Conservation (phyloP, 2,797 vertebrate genomes). For the Tragopan temminckii region DNA sequence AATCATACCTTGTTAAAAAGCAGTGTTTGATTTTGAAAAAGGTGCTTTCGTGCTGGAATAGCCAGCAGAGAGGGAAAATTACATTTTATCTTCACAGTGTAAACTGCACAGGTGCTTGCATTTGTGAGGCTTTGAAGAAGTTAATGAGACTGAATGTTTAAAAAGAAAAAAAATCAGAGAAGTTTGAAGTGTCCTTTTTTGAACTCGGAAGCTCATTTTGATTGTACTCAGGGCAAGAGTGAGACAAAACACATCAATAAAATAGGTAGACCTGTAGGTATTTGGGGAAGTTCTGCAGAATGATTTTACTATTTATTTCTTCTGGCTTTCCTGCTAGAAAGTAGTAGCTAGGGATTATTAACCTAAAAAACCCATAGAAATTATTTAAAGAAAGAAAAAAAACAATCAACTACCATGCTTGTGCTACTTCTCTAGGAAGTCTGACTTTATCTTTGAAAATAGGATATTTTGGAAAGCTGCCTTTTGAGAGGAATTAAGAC, state of each 20-base stretch:
- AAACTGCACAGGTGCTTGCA: background rate
- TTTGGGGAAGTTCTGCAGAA: background rate
- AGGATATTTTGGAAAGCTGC: background rate
- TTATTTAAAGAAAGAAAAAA: background rate
- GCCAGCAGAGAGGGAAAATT: background rate
- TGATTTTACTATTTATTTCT: background rate
- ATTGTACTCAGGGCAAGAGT: background rate
- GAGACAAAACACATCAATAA: background rate
- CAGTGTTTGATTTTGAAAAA: background rate
- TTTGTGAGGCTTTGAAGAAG: background rate
- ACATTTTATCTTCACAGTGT: background rate
- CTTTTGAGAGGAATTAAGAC: background rate
- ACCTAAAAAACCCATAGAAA: background rate
- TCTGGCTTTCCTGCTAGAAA: background rate
- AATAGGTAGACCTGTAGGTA: background rate
- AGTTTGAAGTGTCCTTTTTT: background rate
- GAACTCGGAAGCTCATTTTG: background rate
- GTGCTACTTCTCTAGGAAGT: background rate
- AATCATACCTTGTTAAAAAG: background rate
- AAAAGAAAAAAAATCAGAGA: background rate
- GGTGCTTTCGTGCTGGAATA: background rate
- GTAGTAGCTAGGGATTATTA: background rate
- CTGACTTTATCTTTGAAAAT: background rate
- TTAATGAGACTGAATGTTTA: background rate
- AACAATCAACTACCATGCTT: background rate